Percentiles rank a stretch among this genome's conserved stretches.
phyloP scores from a whole-genome alignment of 2,888 invertebrate species.

The Mycalesis mineus region DNA sequence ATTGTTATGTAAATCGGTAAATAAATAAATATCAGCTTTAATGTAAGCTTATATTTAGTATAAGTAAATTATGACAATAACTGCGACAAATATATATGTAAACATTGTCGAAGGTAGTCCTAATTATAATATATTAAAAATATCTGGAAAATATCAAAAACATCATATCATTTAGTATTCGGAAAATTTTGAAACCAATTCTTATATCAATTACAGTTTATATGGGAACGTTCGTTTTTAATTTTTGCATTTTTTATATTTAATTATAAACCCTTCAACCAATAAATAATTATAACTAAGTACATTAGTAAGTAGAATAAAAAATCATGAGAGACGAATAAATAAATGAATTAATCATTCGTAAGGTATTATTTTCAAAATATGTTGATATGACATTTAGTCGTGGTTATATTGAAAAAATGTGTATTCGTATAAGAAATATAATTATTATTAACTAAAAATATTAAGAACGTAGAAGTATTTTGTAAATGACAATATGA shows the following conservation, averaged over 20 bases:
- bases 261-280: background rate
- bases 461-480: conserved; percentile 27
- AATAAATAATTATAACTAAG: too few relatives aligned
- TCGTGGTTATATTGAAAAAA: conserved; percentile 10
- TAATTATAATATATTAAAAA: background rate
- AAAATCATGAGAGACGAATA: conserved; percentile 10
- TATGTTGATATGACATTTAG: conserved; percentile 9
- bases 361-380: conserved; percentile 11
- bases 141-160: conserved; percentile 47
- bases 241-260: background rate
- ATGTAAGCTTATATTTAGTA: conserved; percentile 33
- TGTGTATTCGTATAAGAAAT: conserved; percentile 13
- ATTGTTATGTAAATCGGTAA: conserved; percentile 44
- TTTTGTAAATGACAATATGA: conserved; percentile 53
- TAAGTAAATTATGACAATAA: conserved; percentile 60
- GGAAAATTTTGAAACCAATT: background rate
- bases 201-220: background rate
- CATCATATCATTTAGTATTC: conserved; percentile 50
- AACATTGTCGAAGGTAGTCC: background rate
- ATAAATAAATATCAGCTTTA: conserved; percentile 50
- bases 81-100: conserved; percentile 25
- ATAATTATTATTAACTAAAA: background rate
- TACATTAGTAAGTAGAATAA: background rate
- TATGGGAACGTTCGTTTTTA: background rate
- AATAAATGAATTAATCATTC: background rate